Evolutionary conservation across 2,888 invertebrate genomes (phyloP).

Genomic region (Agrotis exclamationis): DNA sequence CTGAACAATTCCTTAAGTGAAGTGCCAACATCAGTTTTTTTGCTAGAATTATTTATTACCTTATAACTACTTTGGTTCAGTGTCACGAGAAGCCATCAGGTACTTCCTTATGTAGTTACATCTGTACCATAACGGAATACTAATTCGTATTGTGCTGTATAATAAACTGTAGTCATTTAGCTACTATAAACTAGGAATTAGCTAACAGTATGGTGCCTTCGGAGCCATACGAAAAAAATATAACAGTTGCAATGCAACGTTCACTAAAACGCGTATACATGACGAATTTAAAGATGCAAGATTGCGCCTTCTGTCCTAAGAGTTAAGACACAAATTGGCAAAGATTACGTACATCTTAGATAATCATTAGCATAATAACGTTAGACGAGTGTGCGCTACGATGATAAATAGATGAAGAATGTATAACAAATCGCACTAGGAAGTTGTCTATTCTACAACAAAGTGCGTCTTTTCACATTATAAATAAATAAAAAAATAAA

Average conservation of each 20-base stretch:
- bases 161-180: constrained; percentile 57
- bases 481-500: no score
- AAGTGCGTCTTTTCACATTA: no score
- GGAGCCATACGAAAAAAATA: constrained; percentile 56
- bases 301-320: constrained; percentile 26
- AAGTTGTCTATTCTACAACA: no score
- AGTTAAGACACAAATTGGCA: constrained; percentile 37
- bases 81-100: constrained; percentile 40
- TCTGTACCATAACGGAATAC: constrained; percentile 46
- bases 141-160: constrained; percentile 50
- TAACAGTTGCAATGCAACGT: constrained; percentile 56
- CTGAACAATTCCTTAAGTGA: background rate
- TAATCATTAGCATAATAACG: background rate
- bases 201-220: constrained; percentile 64
- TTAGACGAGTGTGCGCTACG: background rate
- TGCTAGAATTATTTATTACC: constrained; percentile 32
- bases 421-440: background rate
- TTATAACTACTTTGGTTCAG: constrained; percentile 63
- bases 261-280: constrained; percentile 55
- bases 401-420: background rate
- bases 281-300: constrained; percentile 29
- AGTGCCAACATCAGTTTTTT: constrained; percentile 20
- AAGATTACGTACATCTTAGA: constrained; percentile 37
- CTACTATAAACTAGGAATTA: constrained; percentile 65
- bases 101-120: constrained; percentile 36